Evolutionary conservation across 1,140 invertebrate species (phyloP).

Genomic region (Pseudomyrmex flavicornis): DNA sequence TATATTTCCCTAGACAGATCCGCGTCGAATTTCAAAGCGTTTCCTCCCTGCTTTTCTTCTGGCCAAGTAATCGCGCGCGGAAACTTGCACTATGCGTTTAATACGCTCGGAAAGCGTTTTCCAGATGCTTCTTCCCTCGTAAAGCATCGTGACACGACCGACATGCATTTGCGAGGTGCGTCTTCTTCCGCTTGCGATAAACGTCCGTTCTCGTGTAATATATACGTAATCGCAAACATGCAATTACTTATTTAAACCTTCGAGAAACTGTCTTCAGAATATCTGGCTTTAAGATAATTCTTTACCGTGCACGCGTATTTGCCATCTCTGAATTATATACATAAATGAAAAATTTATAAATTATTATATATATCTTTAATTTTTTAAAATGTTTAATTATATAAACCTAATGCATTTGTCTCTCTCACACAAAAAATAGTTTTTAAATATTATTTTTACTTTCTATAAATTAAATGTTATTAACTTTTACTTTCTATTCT

Average conservation of each 20-base stretch:
- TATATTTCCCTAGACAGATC: constrained; percentile 44
- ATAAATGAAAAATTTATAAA: no score
- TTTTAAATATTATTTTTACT: not conserved
- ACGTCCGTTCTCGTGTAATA: constrained; percentile 33
- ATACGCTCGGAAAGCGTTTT: constrained; percentile 59
- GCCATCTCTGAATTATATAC: no score
- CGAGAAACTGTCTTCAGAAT: not conserved
- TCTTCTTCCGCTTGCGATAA: constrained; percentile 8
- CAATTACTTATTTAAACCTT: constrained; percentile 50
- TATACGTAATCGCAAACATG: not conserved
- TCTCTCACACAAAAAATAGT: not conserved
- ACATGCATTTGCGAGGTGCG: constrained; percentile 6
- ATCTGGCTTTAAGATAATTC: not conserved
- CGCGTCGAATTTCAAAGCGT: constrained; percentile 65
- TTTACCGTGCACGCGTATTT: not conserved
- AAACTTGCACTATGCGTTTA: constrained; percentile 52
- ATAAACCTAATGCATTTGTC: no score
- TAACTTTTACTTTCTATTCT: no score
- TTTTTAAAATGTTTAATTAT: not conserved
- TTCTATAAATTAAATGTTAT: not conserved
- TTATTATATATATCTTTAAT: not conserved
- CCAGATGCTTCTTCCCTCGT: constrained; percentile 59
- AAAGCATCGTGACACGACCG: constrained; percentile 38
- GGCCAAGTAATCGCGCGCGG: constrained; percentile 49
- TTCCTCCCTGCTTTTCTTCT: constrained; percentile 28